A percentile compares a stretch with the other conserved stretches of the same genome.
phyloP scores from a whole-genome alignment of 2,797 vertebrate species.

The Sternarchorhynchus goeldii region DNA sequence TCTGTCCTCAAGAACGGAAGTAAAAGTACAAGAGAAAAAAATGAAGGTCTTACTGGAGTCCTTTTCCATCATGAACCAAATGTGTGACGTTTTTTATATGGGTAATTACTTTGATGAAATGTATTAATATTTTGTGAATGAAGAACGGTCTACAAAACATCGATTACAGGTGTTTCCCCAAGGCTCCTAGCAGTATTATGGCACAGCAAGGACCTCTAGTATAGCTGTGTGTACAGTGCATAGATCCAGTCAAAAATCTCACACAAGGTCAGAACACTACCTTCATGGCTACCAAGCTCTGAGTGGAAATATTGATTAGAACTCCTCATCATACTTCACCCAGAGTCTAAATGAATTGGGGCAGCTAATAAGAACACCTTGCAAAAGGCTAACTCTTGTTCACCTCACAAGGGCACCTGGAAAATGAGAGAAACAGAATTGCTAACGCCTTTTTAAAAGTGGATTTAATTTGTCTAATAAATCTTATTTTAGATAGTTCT shows the following conservation, averaged over 20 bases:
- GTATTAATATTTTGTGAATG: conserved; percentile 1
- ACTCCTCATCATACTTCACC: conserved; percentile 21
- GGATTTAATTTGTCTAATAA: neutral
- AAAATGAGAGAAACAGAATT: neutral
- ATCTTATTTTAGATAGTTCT: neutral
- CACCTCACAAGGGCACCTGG: neutral
- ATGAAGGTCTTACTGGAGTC: conserved; percentile 5
- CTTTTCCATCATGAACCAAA: conserved; percentile 1
- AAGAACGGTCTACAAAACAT: neutral
- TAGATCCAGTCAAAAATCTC: neutral
- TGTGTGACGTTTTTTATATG: neutral
- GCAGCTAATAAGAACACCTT: conserved; percentile 13
- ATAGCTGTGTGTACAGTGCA: neutral
- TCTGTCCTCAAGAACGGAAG: neutral
- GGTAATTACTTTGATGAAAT: neutral
- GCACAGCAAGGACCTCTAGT: neutral
- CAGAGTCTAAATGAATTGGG: conserved; percentile 3
- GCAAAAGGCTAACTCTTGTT: neutral
- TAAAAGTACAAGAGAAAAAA: too few species aligned
- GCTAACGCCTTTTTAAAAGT: neutral
- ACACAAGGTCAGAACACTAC: conserved; percentile 14
- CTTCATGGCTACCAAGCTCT: neutral
- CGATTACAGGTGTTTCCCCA: neutral
- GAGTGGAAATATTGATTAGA: conserved; percentile 29
- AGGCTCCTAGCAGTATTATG: neutral